phyloP scores from a whole-genome alignment of 2,888 invertebrate species.

The Apotomis betuletana region DNA sequence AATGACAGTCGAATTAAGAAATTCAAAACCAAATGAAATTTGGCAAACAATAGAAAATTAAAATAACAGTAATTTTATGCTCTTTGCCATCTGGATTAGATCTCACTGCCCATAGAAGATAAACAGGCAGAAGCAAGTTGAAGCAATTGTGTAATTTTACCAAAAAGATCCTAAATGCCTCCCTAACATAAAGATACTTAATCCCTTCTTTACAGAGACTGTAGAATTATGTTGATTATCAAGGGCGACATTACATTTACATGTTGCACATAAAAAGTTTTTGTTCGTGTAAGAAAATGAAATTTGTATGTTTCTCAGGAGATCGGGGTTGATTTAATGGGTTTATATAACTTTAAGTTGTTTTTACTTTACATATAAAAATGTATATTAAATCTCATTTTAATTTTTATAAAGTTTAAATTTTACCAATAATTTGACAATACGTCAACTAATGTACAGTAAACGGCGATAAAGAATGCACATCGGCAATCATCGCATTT shows the following conservation, averaged over 20 bases:
- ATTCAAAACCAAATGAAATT: too few species aligned
- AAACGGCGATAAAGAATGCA: too few species aligned
- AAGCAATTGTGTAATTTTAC: conserved; percentile 42
- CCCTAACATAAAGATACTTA: background rate
- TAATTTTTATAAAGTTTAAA: too few species aligned
- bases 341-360: background rate
- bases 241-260: conserved; percentile 49
- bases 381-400: too few species aligned
- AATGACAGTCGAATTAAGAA: too few species aligned
- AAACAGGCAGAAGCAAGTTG: conserved; percentile 56
- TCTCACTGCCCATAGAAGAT: conserved; percentile 54
- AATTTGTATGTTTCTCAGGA: conserved; percentile 25
- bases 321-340: conserved; percentile 21
- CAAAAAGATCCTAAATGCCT: background rate
- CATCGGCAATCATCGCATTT: too few species aligned
- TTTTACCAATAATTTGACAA: too few species aligned
- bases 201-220: background rate
- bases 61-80: conserved; percentile 28
- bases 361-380: too few species aligned
- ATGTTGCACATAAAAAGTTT: conserved; percentile 44
- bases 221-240: conserved; percentile 46
- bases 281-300: conserved; percentile 34
- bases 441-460: too few species aligned
- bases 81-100: conserved; percentile 57
- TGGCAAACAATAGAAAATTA: too few species aligned